phyloP scores from a whole-genome alignment of 1,140 invertebrate species.

The Bombus ignitus region DNA sequence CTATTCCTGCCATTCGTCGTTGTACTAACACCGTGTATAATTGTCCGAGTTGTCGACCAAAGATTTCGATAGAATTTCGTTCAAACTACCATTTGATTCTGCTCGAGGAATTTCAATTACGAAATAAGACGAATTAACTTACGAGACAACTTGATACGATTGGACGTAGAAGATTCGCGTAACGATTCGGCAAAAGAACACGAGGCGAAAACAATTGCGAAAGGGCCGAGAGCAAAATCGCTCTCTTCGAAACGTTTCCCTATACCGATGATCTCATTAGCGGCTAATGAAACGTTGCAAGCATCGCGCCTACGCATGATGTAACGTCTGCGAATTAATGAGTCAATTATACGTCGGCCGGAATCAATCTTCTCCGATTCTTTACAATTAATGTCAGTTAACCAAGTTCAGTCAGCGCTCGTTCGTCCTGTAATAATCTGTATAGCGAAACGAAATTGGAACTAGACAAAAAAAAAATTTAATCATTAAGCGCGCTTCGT shows the following conservation, averaged over 20 bases:
- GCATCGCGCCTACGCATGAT: slow-evolving; percentile 54
- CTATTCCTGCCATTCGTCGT: not conserved
- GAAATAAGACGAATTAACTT: not conserved
- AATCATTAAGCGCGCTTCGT: not conserved
- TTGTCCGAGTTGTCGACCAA: too few species aligned
- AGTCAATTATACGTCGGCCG: slow-evolving; percentile 60
- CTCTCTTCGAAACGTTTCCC: slow-evolving; percentile 26
- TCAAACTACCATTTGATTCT: too few species aligned
- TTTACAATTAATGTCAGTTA: slow-evolving; percentile 66
- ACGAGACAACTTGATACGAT: not conserved
- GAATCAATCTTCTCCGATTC: slow-evolving; percentile 67
- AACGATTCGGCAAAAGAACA: not conserved
- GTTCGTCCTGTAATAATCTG: slow-evolving; percentile 13
- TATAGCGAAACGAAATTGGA: not conserved
- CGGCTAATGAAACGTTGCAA: slow-evolving; percentile 60
- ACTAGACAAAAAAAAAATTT: not conserved
- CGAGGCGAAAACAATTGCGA: slow-evolving; percentile 31
- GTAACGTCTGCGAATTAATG: slow-evolving; percentile 65
- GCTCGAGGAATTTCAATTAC: too few species aligned
- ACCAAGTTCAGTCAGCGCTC: slow-evolving; percentile 14
- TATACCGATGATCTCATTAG: slow-evolving; percentile 61
- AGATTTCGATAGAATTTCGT: too few species aligned
- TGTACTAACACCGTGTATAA: too few species aligned
- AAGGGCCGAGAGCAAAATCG: not conserved
- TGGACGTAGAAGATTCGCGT: too few species aligned